Conservation (phyloP, 2,888 invertebrate species). For the Drosophila formosana region DNA sequence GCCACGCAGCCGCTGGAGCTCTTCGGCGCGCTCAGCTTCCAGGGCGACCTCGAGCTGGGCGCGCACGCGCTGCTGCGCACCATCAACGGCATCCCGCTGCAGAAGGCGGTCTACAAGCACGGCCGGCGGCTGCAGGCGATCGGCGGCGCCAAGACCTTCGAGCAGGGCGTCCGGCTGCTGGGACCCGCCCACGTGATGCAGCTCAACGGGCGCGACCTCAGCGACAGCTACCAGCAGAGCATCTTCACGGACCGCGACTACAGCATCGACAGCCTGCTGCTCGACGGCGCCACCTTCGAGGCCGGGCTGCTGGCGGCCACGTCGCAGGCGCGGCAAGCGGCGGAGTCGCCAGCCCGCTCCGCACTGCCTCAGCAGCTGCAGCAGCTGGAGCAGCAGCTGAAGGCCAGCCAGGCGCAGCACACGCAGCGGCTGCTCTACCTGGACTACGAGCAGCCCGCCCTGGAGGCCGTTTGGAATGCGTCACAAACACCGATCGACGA, state of each 20-base stretch:
- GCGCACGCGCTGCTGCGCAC: slow-evolving; percentile 65
- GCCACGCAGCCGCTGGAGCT: slow-evolving; percentile 73
- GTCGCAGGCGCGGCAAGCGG: not conserved
- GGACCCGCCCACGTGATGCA: slow-evolving; percentile 77
- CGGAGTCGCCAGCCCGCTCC: not conserved
- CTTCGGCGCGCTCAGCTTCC: slow-evolving; percentile 78
- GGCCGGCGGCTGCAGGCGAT: slow-evolving; percentile 71
- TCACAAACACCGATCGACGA: slow-evolving; percentile 24
- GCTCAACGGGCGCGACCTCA: slow-evolving; percentile 73
- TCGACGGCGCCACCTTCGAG: slow-evolving; percentile 73
- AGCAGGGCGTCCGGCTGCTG: slow-evolving; percentile 61
- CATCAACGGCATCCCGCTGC: slow-evolving; percentile 77
- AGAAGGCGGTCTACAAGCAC: slow-evolving; percentile 68
- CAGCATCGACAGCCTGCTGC: slow-evolving; percentile 72
- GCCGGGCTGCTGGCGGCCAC: slow-evolving; percentile 54
- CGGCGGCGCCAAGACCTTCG: slow-evolving; percentile 69
- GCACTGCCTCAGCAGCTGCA: slow-evolving; percentile 17
- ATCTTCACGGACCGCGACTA: slow-evolving; percentile 75
- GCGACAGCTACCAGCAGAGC: slow-evolving; percentile 71
- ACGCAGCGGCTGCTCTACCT: slow-evolving; percentile 67
- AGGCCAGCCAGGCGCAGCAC: slow-evolving; percentile 19
- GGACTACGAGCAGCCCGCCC: slow-evolving; percentile 66
- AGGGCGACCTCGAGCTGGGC: slow-evolving; percentile 67
- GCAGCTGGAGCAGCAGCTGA: slow-evolving; percentile 33
- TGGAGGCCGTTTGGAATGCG: slow-evolving; percentile 54